Percentiles rank a stretch among this genome's conserved stretches.
Evolutionary conservation across 2,113 vertebrate genomes (phyloP).

Genomic region (Pedetes capensis): DNA sequence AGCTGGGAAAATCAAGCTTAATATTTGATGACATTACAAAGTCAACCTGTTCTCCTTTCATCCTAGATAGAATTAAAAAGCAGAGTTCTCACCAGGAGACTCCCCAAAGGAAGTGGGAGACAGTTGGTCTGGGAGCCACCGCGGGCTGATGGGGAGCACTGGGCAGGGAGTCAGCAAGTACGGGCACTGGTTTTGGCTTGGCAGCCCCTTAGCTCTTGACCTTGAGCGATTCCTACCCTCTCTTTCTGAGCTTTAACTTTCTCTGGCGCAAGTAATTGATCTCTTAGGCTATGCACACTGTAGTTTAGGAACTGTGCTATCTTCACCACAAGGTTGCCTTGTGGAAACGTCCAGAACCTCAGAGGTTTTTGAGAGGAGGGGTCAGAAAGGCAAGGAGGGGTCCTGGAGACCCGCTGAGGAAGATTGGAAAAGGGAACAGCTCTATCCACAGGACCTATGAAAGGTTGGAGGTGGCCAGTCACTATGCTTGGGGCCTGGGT

Average conservation of each 20-base stretch:
- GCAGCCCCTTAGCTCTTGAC: not conserved
- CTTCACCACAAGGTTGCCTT: not conserved
- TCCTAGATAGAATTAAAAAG: constrained; percentile 55
- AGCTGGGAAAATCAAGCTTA: constrained; percentile 70
- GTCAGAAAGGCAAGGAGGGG: not conserved
- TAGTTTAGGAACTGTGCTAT: not conserved
- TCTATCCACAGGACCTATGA: not conserved
- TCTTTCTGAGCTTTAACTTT: not conserved
- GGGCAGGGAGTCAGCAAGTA: not conserved
- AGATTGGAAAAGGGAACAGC: not conserved
- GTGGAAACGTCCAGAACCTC: too few species aligned
- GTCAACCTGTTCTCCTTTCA: constrained; percentile 69
- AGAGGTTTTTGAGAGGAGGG: not conserved
- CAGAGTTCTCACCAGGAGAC: constrained; percentile 48
- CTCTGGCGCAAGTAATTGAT: not conserved
- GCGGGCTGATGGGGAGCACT: not conserved
- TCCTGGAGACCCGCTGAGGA: not conserved
- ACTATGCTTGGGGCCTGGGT: not conserved
- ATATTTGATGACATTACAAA: constrained; percentile 70
- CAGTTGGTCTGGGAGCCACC: constrained; percentile 34
- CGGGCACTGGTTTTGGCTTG: not conserved
- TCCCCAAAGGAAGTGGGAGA: not conserved
- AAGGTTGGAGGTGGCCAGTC: not conserved
- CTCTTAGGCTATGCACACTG: not conserved
- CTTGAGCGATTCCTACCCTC: not conserved